Conservation (phyloP, 2,797 vertebrate species). For the Aselliscus stoliczkanus region DNA sequence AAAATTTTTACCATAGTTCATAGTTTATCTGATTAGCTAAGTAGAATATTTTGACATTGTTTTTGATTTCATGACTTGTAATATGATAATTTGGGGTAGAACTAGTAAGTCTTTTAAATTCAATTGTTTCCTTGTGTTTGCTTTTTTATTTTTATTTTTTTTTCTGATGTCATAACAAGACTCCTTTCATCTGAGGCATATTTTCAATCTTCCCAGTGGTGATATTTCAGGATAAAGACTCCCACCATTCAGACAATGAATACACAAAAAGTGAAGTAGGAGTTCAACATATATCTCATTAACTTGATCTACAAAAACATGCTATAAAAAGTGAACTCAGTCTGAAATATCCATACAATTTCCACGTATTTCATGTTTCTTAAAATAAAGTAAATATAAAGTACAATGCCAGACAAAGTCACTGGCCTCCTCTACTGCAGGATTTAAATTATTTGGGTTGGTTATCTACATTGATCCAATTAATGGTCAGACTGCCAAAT, state of each 20-base stretch:
- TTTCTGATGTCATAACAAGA: not conserved
- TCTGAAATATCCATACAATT: not conserved
- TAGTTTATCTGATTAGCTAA: not conserved
- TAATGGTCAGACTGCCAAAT: constrained; percentile 25
- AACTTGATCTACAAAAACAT: not conserved
- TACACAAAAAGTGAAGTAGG: not conserved
- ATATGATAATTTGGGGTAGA: not conserved
- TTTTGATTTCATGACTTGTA: not conserved
- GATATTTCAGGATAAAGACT: not conserved
- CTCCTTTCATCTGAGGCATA: not conserved
- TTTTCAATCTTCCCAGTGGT: not conserved
- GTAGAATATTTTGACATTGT: not conserved
- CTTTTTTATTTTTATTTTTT: not conserved
- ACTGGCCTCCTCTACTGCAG: not conserved
- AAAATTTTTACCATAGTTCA: not conserved
- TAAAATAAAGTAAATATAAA: constrained; percentile 16
- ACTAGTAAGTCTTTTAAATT: not conserved
- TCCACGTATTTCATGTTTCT: not conserved
- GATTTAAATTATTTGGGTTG: constrained; percentile 34
- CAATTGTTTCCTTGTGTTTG: not conserved
- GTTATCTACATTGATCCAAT: constrained; percentile 33
- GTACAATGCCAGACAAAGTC: not conserved
- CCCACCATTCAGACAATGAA: not conserved
- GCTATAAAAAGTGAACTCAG: not conserved
- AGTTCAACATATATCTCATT: not conserved